Base-by-base conservation (phyloP, 2,113 vertebrate species). In the Epinephelus cyanopodus region DNA sequence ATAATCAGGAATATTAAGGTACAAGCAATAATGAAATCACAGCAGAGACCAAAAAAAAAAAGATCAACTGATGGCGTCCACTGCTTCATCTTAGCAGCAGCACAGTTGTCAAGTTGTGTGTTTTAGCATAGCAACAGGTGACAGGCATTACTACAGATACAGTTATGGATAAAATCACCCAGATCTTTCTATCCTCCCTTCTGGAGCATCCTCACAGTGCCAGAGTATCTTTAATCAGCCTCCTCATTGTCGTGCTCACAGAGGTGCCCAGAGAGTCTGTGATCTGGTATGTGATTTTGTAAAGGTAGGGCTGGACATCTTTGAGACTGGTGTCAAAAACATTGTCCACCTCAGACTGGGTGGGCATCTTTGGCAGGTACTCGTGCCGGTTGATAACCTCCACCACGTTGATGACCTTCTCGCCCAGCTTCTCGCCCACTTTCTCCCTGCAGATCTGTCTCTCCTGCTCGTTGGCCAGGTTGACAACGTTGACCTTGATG, bases 281-380 rank as follows among this genome's bases (percentile, higher is more conserved):
- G 94, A 99, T 98, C 92, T 99, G 98, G 89, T 95, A 99, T 29
- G 97, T 97, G 92, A 99, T 98, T 94, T 99, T 99, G 93, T 99
- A 97, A 57, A 99, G 95, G 92, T 99, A 99, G 4, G 98, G 98
- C 93, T 99, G 98, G 69, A 99, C 98, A 9, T 99, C 98, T 90
- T 96, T 97, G 82, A 99, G 93, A 84, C 97, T 96, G 2, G 97
- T 99, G 93, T 99, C 98, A 0, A 99, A 99, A 62, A 99, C 98
- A 0, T 98, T 99, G 96, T 99, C 98, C 95, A 99, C 97, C 89
- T 99, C 98, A 0, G 97, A 99, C 92, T 99, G 98, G 0, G 98
- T 99, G 89, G 98, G 98, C 98, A 99, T 99, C 94, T 99, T 99
- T 83, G 98, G 98, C 85, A 99, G 94, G 88, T 99, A 99, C 76